Base-by-base conservation (phyloP, 2,888 invertebrate species). In the Lapara coniferarum region DNA sequence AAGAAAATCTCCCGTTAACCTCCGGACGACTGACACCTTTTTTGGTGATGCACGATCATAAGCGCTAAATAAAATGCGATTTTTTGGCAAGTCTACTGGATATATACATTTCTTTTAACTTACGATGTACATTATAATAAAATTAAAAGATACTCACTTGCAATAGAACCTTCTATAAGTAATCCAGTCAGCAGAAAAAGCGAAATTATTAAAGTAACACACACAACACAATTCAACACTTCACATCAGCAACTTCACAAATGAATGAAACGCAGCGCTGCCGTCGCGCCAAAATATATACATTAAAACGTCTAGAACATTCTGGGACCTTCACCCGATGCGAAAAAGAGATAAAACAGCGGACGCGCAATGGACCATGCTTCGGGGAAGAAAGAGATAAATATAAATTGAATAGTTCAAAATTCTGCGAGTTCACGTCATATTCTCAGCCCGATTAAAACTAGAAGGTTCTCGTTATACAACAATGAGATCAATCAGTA, bases 231-330 rank as follows among this genome's bases (percentile, higher is more conserved):
- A 86, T 77, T 85, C 83, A 79, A 89, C 90, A 87, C 86, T 85
- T 87, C 86, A 89, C 92, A 80, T 83, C 81, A 81, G 85, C 80
- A 88, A 89, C 84, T 89, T 91, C 91, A 90, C 88, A 88, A 88
- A 84, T 89, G 92, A 93, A 93, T 92, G 90, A 93, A 93, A 90
- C 94, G 93, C 90, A 87, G 87, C 92, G 92, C 90, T 86, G 86
- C 84, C 86, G 92, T 93, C 90, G 91, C 92, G 89, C 91, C 93
- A 95, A 95, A 95, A 94, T 95, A 95, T 94, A 95, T 95, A 95
- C 93, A 94, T 88, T 94, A 94, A 94, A 94, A 94, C 92, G 94
- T 95, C 95, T 94, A 95, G 95, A 95, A 95, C 94, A 93, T 95
- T 95, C 95, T 94, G 89, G 95, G 95, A 94, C 92, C 93, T 93